Base-by-base conservation (phyloP, 2,888 invertebrate genomes). In the Silvanus unidentatus region DNA sequence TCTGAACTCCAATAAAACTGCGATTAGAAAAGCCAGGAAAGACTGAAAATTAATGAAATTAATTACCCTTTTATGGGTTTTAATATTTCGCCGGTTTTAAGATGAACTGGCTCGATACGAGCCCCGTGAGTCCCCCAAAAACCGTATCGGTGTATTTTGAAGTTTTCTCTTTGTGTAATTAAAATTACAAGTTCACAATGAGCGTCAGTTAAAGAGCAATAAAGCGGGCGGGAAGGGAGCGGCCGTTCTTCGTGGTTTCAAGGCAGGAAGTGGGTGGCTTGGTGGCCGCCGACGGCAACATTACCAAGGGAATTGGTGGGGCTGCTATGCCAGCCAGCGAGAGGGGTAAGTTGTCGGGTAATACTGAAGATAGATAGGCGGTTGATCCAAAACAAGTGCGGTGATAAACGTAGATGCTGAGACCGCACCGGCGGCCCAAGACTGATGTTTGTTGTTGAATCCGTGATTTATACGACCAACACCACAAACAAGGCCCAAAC, bases 401-500 rank as follows among this genome's bases (percentile, higher is more conserved):
- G 68, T 68, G 68, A 70, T 70, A 69, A 69, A 70, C 69, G 65
- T 59, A 66, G 60, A 66, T 64, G 64, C 60, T 62, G 63, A 63
- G 62, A 65, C 68, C 67, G 62, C 66, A 64, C 59, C 62, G 62
- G 64, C 61, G 60, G 61, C 61, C 57, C 55, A 67, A 65, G 66
- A 68, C 63, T 64, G 66, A 66, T 67, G 66, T 65, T 68, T 68
- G 67, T 69, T 68, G 67, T 67, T 66, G 64, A 61, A 64, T 62
- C 61, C 62, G 66, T 68, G 68, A 69, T 69, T 69, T 68, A 69
- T 68, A 63, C 66, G 61, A 62, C 64, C 64, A 62, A 64, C 60
- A 51, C 64, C 63, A 57, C 62, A 64, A 64, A 65, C 64, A 63
- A 60, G 42, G 39, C 39, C 15, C 13, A 16, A 13, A 3, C 32